phyloP scores from a whole-genome alignment of 2,888 invertebrate genomes.

The Hermodice carunculata region DNA sequence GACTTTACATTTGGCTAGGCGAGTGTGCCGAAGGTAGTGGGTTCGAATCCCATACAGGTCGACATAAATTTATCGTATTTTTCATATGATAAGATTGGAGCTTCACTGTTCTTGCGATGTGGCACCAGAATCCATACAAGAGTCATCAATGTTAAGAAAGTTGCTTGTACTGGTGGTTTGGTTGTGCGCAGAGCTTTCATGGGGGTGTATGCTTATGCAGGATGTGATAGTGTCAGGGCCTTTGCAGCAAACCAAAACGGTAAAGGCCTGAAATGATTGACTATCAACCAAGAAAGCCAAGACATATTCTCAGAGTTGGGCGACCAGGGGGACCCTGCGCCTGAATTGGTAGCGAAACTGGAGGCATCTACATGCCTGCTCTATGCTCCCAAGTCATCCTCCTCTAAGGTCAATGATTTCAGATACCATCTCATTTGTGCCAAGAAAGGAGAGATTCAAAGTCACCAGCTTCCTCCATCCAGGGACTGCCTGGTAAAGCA shows the following conservation, averaged over 20 bases:
- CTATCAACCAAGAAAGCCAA: neutral
- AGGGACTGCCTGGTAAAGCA: slow-evolving; percentile 17
- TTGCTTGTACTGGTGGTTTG: too few species aligned
- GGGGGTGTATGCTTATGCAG: slow-evolving; percentile 13
- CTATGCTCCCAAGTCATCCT: neutral
- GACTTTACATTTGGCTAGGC: too few species aligned
- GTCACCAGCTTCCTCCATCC: neutral
- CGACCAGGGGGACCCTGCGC: neutral
- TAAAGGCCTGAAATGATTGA: neutral
- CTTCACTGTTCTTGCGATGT: too few species aligned
- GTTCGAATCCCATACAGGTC: too few species aligned
- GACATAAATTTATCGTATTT: too few species aligned
- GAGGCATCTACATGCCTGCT: neutral
- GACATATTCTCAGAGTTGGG: neutral
- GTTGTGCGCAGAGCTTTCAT: too few species aligned
- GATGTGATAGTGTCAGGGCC: slow-evolving; percentile 1
- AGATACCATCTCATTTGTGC: neutral
- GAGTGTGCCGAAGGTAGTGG: too few species aligned
- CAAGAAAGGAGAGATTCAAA: neutral
- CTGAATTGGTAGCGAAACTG: neutral
- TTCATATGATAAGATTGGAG: too few species aligned
- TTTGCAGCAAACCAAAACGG: neutral
- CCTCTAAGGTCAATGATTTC: neutral
- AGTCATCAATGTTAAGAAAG: too few species aligned
- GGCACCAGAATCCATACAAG: too few species aligned